phyloP scores from a whole-genome alignment of 2,797 vertebrate species.

The Spinus olivaceus region DNA sequence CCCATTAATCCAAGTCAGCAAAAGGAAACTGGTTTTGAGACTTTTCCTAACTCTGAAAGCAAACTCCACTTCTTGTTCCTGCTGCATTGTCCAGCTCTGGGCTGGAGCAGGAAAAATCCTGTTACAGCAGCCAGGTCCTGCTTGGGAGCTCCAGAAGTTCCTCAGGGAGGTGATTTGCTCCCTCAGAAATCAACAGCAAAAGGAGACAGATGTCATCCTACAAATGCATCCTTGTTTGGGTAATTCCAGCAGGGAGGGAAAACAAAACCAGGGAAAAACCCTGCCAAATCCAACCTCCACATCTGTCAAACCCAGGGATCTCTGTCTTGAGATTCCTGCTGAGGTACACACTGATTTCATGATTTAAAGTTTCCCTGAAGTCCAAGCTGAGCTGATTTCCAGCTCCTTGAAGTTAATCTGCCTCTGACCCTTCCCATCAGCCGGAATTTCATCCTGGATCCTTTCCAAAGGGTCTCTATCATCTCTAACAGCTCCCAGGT shows the following conservation, averaged over 20 bases:
- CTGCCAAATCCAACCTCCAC: background rate
- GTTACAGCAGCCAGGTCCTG: rapidly evolving
- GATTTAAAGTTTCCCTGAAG: background rate
- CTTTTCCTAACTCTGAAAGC: background rate
- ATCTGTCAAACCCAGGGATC: background rate
- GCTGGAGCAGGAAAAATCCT: background rate
- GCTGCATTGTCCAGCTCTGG: background rate
- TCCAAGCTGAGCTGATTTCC: background rate
- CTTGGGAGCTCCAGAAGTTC: background rate
- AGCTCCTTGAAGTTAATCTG: background rate
- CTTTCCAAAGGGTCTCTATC: background rate
- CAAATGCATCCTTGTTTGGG: background rate
- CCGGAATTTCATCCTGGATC: background rate
- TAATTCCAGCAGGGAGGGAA: background rate
- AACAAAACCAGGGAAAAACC: background rate
- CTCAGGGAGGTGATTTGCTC: background rate
- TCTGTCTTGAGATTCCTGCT: background rate
- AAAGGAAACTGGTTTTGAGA: background rate
- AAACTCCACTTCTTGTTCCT: background rate
- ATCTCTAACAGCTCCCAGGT: background rate
- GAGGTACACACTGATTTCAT: background rate
- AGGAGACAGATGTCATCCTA: rapidly evolving
- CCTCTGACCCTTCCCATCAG: background rate
- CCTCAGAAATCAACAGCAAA: background rate
- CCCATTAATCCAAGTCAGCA: background rate